Evolutionary conservation across 2,113 vertebrate genomes (phyloP), one percentile per base, ranked within the genome.

Genomic region (Datnioides undecimradiatus): DNA sequence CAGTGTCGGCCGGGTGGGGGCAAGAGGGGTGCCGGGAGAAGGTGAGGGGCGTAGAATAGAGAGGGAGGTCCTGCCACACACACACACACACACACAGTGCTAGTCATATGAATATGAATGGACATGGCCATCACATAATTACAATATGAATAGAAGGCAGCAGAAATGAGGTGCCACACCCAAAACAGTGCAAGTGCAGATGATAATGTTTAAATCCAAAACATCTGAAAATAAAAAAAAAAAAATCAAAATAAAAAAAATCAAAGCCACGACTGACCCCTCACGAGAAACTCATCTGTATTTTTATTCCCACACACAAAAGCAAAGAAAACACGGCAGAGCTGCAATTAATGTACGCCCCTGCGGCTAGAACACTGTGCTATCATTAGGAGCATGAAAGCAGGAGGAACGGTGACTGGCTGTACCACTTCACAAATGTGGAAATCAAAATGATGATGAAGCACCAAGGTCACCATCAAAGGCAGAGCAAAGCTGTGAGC

Each of bases 71-170:
- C 57, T 75, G 43, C 25, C 23, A 65, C 11, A 59, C 11, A 45
- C 25, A 31, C 65, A 38, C 5, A 65, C 43, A 62, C 27, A 48
- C 29, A 58, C 25, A 57, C 25, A 29, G 5, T 45, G 29, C 38
- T n/a, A 16, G 51, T 41, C 63, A 68, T 25, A 87, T 87, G 68
- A 90, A 90, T 84, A 91, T 85, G 72, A 91, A 93, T 86, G 68
- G 55, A 49, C 43, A 45, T 55, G 68, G 55, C 54, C 43, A 45
- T 55, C 31, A 17, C 29, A 59, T 52, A 66, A 92, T 91, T 58
- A 85, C 41, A 91, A 90, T 76, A 85, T 86, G 83, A 92, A 91
- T 73, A 69, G 76, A 80, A 38, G 52, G 55, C 49, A 57, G 54
- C 12, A 75, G 75, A 55, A 40, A 38, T 10, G 6, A 58, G 27